These are phyloP conservation scores for Limanda limanda DNA, from an alignment of 2,113 vertebrate species.

Conservation along the genomic window DNA sequence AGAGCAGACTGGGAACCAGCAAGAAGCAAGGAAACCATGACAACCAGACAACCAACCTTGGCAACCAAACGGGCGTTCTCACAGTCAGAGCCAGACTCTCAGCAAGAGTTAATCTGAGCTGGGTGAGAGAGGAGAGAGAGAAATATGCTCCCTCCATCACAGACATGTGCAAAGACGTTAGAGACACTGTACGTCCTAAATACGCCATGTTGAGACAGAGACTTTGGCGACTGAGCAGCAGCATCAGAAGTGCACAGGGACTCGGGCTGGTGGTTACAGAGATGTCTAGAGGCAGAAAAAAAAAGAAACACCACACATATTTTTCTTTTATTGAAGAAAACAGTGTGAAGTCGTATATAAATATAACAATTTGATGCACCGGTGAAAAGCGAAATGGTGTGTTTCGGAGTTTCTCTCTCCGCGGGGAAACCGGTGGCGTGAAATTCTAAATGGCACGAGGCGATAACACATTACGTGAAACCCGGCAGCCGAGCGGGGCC, in stretches of 20 bases:
- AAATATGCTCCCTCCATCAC: constrained; percentile 6
- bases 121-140: constrained; percentile 38
- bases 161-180: constrained; percentile 30
- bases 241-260: constrained; percentile 16
- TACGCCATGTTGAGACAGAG: constrained; percentile 6
- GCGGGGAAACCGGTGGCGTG: constrained; percentile 33
- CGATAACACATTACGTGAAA: constrained; percentile 53
- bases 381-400: constrained; percentile 20
- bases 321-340: constrained; percentile 33
- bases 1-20: constrained; percentile 76
- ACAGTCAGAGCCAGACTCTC: constrained; percentile 72
- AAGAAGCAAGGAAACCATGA: constrained; percentile 80
- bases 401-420: constrained; percentile 19
- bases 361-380: constrained; percentile 40
- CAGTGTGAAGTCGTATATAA: constrained; percentile 32
- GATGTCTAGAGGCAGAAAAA: constrained; percentile 1
- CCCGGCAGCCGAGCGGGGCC: constrained; percentile 29
- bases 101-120: constrained; percentile 74
- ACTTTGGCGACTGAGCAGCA: constrained; percentile 26
- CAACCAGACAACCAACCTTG: constrained; percentile 80
- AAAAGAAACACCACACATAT: neutral
- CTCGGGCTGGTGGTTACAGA: neutral
- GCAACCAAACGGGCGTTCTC: constrained; percentile 72
- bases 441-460: constrained; percentile 62
- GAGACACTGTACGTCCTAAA: constrained; percentile 43